Evolutionary conservation across 2,113 vertebrate species (phyloP).

Genomic region (Talpa occidentalis): DNA sequence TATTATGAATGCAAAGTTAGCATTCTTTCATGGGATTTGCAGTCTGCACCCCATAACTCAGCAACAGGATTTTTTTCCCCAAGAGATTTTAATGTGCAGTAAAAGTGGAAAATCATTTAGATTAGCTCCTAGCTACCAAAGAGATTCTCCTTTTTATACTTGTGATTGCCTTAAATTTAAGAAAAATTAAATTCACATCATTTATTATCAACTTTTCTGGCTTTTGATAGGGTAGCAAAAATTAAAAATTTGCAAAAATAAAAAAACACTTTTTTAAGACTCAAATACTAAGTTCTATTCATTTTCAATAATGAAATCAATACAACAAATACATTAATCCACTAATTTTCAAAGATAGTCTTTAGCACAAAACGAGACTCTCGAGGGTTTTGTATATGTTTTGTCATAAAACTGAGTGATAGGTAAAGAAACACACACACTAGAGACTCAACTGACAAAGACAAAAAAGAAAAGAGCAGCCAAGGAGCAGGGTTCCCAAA

Average conservation of each 20-base stretch:
- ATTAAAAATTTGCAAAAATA: not conserved
- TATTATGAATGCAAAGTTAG: not conserved
- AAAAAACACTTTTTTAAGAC: constrained; percentile 57
- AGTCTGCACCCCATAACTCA: not conserved
- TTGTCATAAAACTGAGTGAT: constrained; percentile 20
- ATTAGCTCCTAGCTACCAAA: not conserved
- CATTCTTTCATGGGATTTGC: not conserved
- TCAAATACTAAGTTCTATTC: constrained; percentile 64
- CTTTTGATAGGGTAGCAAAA: not conserved
- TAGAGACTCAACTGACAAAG: not conserved
- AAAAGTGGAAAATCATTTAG: not conserved
- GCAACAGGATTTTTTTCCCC: not conserved
- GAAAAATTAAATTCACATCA: not conserved
- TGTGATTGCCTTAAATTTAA: constrained; percentile 5
- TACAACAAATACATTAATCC: constrained; percentile 54
- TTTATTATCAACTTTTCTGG: constrained; percentile 46
- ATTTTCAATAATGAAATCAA: constrained; percentile 72
- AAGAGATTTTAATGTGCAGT: not conserved
- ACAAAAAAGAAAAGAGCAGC: not conserved
- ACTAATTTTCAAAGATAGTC: not conserved
- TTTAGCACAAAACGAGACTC: constrained; percentile 52
- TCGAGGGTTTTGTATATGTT: not conserved
- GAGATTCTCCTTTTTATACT: not conserved
- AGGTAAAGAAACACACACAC: not conserved
- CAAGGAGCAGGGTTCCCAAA: not conserved